phyloP scores from a whole-genome alignment of 2,888 invertebrate species.

The Ormyrus rosae region DNA sequence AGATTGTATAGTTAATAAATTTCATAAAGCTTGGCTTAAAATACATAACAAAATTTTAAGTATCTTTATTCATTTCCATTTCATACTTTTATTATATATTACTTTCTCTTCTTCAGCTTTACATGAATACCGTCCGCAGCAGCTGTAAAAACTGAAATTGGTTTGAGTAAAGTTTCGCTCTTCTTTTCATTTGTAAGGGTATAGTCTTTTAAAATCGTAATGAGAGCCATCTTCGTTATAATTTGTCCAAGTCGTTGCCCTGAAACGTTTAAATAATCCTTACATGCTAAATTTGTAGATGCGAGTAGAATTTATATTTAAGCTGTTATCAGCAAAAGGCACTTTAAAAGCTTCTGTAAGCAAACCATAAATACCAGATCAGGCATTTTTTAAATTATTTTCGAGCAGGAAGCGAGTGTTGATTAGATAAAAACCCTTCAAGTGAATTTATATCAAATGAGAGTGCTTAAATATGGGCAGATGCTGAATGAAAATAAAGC shows the following conservation, averaged over 20 bases:
- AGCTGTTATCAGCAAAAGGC: conserved; percentile 35
- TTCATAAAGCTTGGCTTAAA: conserved; percentile 20
- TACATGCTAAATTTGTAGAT: neutral
- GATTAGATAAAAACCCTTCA: conserved; percentile 29
- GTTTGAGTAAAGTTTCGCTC: conserved; percentile 53
- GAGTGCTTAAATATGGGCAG: conserved; percentile 1
- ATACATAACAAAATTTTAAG: conserved; percentile 1
- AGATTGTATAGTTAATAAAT: neutral
- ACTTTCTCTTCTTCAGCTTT: conserved; percentile 59
- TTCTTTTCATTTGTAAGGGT: conserved; percentile 57
- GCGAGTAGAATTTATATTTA: conserved; percentile 26
- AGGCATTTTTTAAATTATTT: neutral
- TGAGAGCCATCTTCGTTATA: conserved; percentile 63
- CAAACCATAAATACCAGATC: neutral
- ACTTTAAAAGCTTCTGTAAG: conserved; percentile 26
- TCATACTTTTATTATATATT: conserved; percentile 5
- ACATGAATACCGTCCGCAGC: conserved; percentile 61
- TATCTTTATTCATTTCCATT: conserved; percentile 13
- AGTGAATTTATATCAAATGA: neutral
- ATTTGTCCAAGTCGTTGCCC: conserved; percentile 64
- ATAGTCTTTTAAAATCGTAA: conserved; percentile 62
- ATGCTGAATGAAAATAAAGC: conserved; percentile 8
- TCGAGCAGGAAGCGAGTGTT: neutral
- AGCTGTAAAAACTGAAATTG: conserved; percentile 62
- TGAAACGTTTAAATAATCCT: conserved; percentile 23